A percentile compares a stretch with the other conserved stretches of the same genome.
Conservation (phyloP, 37 sponge, comb jelly and placozoan species). For the Tethya wilhelma region DNA sequence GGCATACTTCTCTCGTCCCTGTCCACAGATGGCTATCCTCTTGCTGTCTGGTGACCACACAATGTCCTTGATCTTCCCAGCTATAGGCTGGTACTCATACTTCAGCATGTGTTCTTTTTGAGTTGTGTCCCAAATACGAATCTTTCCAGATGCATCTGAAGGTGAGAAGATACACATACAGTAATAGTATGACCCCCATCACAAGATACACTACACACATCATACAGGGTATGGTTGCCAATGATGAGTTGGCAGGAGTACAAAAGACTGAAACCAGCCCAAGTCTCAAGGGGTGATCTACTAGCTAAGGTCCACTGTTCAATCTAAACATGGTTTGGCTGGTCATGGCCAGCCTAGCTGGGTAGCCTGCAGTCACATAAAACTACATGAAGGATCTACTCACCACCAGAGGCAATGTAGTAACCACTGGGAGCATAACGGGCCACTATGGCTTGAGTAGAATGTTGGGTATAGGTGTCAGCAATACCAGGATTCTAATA, state of each 20-base stretch:
- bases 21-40: constrained; percentile 92
- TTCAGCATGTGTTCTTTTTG: constrained; percentile 94
- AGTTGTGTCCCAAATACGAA: constrained; percentile 99
- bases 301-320: too few species aligned
- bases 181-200: too few species aligned
- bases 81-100: constrained; percentile 84
- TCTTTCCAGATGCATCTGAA: constrained; percentile 86
- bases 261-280: too few species aligned
- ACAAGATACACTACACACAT: too few species aligned
- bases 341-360: too few species aligned
- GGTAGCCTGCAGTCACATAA: too few species aligned
- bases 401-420: constrained; percentile 97
- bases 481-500: constrained; percentile 80
- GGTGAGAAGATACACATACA: background rate
- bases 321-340: too few species aligned
- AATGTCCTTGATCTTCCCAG: constrained; percentile 94
- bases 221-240: too few species aligned
- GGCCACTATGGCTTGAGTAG: constrained; percentile 88
- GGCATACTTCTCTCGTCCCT: constrained; percentile 91
- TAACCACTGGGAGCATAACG: constrained; percentile 93
- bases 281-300: too few species aligned
- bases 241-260: too few species aligned
- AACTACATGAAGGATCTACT: too few species aligned
- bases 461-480: constrained; percentile 91
- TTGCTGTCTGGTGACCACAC: constrained; percentile 96